Evolutionary conservation across 2,797 vertebrate species (phyloP), one percentile per base, ranked within the genome.

Genomic region (Rhinatrema bivittatum): DNA sequence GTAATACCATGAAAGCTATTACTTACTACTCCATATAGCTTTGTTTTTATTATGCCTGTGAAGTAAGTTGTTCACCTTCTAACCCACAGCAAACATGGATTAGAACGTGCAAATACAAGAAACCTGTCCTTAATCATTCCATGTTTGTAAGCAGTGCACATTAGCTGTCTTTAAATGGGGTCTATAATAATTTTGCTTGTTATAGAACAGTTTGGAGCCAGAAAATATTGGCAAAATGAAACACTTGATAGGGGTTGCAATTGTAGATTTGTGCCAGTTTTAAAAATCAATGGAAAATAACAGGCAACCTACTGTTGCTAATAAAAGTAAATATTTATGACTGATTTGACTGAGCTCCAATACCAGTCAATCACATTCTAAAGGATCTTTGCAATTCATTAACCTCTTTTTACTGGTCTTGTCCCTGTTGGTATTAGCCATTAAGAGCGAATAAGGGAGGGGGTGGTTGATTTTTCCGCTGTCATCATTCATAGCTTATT

Each of bases 281-380:
- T 85, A 85, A 88, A 73, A 92, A 97, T 97, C 93, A 89, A 96
- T 94, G 61, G 53, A 38, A 84, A 86, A 86, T 85, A 90, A 91
- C 84, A 85, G 86, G 86, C 82, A 83, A 73, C 74, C 70, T 81
- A 83, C 84, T 87, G 86, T 89, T 89, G 84, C 81, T 87, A 87
- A 88, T 89, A 86, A 79, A 88, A 88, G 91, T 96, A 94, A 96
- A 98, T 98, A 98, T 98, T 96, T 97, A 98, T 97, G 93, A 95
- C 90, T 88, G 87, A 90, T 91, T 87, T 90, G 87, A 92, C 84
- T 82, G 80, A 84, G 82, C 85, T 87, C 93, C 89, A 87, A 91
- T 88, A 89, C 83, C 81, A 91, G 91, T 98, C 93, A 94, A 89
- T 97, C 88, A 91, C 88, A 85, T 91, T 83, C 83, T 85, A 89